phyloP scores from a whole-genome alignment of 2,113 vertebrate genomes.

The Oryzias javanicus region DNA sequence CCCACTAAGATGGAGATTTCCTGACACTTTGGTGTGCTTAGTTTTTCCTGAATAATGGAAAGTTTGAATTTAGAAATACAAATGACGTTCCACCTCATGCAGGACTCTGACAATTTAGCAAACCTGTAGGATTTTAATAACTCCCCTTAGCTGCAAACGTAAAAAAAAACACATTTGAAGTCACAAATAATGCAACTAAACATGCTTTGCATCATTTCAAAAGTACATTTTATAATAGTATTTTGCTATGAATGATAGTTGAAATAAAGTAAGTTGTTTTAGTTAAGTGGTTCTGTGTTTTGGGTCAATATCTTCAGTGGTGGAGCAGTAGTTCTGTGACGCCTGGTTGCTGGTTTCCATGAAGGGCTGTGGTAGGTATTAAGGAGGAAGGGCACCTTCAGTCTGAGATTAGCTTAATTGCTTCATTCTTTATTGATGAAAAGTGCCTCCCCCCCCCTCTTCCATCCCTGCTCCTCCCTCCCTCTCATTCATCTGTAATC shows the following conservation, averaged over 20 bases:
- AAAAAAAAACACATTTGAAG: no score
- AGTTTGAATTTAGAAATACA: no score
- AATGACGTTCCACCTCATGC: no score
- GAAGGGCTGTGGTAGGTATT: constrained; percentile 31
- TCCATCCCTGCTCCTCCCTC: constrained; percentile 10
- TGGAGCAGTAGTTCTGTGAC: constrained; percentile 14
- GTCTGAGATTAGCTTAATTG: constrained; percentile 69
- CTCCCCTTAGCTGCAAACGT: no score
- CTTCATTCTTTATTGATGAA: constrained; percentile 72
- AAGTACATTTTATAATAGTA: no score
- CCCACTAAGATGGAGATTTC: no score
- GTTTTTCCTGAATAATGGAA: no score
- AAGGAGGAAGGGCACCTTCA: constrained; percentile 65
- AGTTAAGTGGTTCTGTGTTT: neutral
- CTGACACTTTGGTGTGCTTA: no score
- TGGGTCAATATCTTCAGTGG: neutral
- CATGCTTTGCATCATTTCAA: no score
- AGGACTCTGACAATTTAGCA: no score
- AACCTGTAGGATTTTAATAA: no score
- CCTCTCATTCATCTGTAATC: constrained; percentile 41
- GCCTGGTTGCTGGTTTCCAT: constrained; percentile 39
- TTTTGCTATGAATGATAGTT: neutral
- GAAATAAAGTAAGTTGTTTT: neutral
- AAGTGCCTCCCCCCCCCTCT: constrained; percentile 40
- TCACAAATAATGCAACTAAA: no score